A percentile compares a stretch with the other conserved stretches of the same genome.
Conservation (phyloP, 2,113 vertebrate species). For the Fregetta grallaria region DNA sequence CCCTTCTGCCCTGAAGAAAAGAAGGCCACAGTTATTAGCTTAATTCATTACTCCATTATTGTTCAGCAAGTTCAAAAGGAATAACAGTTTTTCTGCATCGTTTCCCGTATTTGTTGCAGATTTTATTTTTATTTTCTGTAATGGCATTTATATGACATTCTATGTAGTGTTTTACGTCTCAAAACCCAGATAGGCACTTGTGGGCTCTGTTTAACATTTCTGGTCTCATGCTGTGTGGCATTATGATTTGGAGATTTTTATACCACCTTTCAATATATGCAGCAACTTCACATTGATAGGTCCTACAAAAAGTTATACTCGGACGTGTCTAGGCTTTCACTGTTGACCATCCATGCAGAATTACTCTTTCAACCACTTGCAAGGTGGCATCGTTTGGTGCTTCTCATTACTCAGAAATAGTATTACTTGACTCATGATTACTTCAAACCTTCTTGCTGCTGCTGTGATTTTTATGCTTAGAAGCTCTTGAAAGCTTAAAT, state of each 20-base stretch:
- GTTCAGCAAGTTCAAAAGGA: background rate
- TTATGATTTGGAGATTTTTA: background rate
- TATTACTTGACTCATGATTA: background rate
- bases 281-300: background rate
- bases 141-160: conserved; percentile 17
- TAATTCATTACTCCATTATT: background rate
- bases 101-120: background rate
- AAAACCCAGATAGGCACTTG: background rate
- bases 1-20: background rate
- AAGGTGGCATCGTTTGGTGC: background rate
- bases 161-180: conserved; percentile 3
- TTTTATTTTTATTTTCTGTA: conserved; percentile 26
- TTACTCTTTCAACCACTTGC: background rate
- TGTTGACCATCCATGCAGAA: background rate
- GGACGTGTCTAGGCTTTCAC: background rate
- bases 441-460: background rate
- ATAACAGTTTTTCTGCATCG: background rate
- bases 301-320: background rate
- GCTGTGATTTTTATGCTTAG: conserved; percentile 6
- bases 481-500: conserved; percentile 22
- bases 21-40: background rate
- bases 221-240: background rate
- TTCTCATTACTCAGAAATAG: conserved; percentile 10
- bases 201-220: conserved; percentile 23
- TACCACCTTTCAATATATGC: background rate